Evolutionary conservation across 1,140 invertebrate genomes (phyloP).

Genomic region (Ips typographus): DNA sequence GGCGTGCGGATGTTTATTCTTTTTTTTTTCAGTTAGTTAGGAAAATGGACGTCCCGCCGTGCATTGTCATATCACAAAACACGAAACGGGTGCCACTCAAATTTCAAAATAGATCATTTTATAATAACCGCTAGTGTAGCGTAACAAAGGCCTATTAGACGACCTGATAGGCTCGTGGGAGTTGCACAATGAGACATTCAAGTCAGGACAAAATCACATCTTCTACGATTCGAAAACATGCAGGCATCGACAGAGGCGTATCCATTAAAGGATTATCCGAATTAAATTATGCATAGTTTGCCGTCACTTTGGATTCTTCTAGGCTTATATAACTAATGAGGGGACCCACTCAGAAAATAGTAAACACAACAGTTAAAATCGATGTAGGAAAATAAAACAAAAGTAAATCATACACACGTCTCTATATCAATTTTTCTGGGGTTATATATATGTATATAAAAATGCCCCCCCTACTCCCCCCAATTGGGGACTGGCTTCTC

Average conservation of each 20-base stretch:
- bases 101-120: slow-evolving; percentile 20
- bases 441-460: slow-evolving; percentile 14
- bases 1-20: not conserved
- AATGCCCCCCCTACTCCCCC: slow-evolving; percentile 24
- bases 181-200: slow-evolving; percentile 19
- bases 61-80: not conserved
- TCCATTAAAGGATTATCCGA: slow-evolving; percentile 17
- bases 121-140: slow-evolving; percentile 7
- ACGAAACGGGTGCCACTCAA: slow-evolving; percentile 9
- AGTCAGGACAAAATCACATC: slow-evolving; percentile 12
- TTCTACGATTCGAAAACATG: slow-evolving; percentile 7
- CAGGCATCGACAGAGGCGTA: slow-evolving; percentile 14
- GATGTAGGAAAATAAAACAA: slow-evolving; percentile 17
- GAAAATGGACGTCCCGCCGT: not conserved
- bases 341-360: no score
- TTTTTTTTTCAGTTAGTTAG: not conserved
- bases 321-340: no score
- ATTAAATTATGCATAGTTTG: slow-evolving; percentile 11
- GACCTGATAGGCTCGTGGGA: slow-evolving; percentile 14
- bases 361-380: no score
- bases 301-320: not conserved
- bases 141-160: slow-evolving; percentile 25
- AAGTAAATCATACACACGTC: slow-evolving; percentile 24
- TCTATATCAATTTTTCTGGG: slow-evolving; percentile 30
- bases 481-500: slow-evolving; percentile 22